These are phyloP conservation scores for Tridacna gigas DNA, from an alignment of 2,888 invertebrate species.

Conservation along the genomic window DNA sequence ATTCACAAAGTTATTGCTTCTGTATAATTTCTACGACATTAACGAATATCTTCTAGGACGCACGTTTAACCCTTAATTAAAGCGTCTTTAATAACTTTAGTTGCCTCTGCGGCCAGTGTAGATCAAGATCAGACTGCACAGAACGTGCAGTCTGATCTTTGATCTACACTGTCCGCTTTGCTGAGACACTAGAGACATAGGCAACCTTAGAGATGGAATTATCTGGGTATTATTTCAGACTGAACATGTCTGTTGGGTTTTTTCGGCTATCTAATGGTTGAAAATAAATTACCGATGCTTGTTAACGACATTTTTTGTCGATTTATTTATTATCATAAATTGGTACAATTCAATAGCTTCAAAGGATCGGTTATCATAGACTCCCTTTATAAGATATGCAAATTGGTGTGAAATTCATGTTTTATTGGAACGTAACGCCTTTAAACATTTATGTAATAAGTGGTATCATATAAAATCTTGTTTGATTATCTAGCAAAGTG, in stretches of 20 bases:
- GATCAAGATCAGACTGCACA: too few species aligned
- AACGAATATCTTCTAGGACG: conserved; percentile 2
- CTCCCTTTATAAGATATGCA: conserved; percentile 48
- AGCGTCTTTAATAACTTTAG: too few species aligned
- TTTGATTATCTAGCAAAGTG: conserved; percentile 42
- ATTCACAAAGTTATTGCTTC: neutral
- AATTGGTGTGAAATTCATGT: conserved; percentile 50
- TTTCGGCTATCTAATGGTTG: too few species aligned
- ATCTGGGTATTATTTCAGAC: too few species aligned
- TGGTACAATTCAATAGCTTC: conserved; percentile 45
- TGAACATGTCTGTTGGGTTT: too few species aligned
- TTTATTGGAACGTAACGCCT: conserved; percentile 39
- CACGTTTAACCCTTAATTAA: too few species aligned
- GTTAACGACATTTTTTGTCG: conserved; percentile 23
- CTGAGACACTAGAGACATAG: too few species aligned
- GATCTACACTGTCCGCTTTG: too few species aligned
- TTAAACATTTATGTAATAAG: conserved; percentile 44
- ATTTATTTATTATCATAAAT: conserved; percentile 28
- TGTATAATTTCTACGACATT: too few species aligned
- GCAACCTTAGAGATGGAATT: too few species aligned
- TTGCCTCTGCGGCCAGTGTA: too few species aligned
- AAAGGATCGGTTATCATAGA: conserved; percentile 34
- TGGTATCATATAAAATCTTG: conserved; percentile 29
- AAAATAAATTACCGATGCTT: conserved; percentile 11
- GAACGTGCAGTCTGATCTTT: too few species aligned